These are phyloP conservation scores for Lagocephalus sceleratus DNA, from an alignment of 2,797 vertebrate genomes.

Conservation along the genomic window DNA sequence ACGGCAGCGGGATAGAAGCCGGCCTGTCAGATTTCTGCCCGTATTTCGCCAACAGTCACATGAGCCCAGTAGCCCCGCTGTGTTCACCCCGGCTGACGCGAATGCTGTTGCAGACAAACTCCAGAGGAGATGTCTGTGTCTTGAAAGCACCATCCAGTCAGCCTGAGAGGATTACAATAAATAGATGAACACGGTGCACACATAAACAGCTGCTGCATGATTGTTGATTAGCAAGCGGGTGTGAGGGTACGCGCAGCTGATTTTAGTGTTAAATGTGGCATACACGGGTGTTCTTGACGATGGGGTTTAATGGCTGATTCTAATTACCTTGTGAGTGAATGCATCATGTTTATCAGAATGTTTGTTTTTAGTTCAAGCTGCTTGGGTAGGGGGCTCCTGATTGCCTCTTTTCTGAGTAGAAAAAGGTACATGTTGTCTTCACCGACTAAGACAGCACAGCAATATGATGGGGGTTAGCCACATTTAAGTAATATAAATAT, in stretches of 20 bases:
- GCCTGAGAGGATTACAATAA: conserved; percentile 37
- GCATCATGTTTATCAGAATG: conserved; percentile 26
- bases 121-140: conserved; percentile 44
- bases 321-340: conserved; percentile 40
- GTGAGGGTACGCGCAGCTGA: conserved; percentile 21
- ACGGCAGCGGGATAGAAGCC: conserved; percentile 43
- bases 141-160: conserved; percentile 40
- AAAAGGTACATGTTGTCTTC: not conserved
- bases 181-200: conserved; percentile 33
- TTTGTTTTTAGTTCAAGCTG: conserved; percentile 36
- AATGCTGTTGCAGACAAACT: conserved; percentile 38
- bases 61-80: conserved; percentile 46
- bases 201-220: conserved; percentile 35
- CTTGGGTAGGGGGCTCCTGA: conserved; percentile 9
- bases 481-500: conserved; percentile 18
- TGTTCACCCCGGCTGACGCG: conserved; percentile 37
- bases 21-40: conserved; percentile 52
- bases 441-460: no score
- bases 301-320: conserved; percentile 38
- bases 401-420: not conserved
- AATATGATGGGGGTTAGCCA: conserved; percentile 7
- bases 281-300: conserved; percentile 23
- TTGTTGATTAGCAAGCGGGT: conserved; percentile 18
- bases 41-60: conserved; percentile 49
- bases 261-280: conserved; percentile 23